A percentile compares a stretch with the other conserved stretches of the same genome.
Conservation (phyloP, 2,797 vertebrate genomes). For the Enteromius argenteus region DNA sequence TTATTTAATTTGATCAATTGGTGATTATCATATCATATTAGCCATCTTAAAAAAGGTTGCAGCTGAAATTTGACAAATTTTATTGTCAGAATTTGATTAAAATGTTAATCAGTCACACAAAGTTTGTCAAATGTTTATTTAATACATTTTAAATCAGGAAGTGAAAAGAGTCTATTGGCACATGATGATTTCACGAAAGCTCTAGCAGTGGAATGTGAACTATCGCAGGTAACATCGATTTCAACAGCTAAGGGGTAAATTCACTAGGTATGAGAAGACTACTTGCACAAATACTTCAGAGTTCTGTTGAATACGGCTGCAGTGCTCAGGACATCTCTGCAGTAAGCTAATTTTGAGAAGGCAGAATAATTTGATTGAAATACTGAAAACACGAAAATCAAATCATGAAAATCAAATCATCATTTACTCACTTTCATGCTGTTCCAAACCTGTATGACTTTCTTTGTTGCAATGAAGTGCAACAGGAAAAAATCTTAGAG, state of each 20-base stretch:
- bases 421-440: neutral
- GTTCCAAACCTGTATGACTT: neutral
- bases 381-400: neutral
- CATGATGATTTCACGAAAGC: neutral
- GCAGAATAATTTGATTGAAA: neutral
- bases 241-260: neutral
- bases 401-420: neutral
- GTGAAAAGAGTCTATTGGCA: neutral
- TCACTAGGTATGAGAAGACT: neutral
- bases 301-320: neutral
- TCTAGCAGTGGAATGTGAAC: conserved; percentile 22
- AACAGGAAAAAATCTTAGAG: neutral
- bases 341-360: neutral
- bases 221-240: neutral
- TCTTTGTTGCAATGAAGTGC: neutral
- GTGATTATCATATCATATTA: neutral
- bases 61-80: neutral
- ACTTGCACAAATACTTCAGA: neutral
- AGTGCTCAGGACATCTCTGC: neutral
- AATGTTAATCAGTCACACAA: neutral
- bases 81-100: neutral
- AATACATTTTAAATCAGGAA: neutral
- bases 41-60: neutral
- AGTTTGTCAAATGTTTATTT: neutral
- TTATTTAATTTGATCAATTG: neutral